Evolutionary conservation across 2,888 invertebrate species (phyloP), one percentile per base, ranked within the genome.

Genomic region (Junonia oenone): DNA sequence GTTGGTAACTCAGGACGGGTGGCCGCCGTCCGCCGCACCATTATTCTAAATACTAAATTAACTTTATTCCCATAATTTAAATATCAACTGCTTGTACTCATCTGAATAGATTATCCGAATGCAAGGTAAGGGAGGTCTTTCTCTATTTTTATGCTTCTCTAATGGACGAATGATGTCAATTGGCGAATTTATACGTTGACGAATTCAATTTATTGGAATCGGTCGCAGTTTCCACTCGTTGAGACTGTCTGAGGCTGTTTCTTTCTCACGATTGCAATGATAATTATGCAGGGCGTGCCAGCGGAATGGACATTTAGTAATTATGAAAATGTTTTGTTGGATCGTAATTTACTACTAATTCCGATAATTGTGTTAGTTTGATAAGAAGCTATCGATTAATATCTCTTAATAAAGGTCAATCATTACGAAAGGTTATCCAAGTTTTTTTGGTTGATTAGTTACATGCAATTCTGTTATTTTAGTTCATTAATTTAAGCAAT

Each of bases 21-120:
- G 88, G 88, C 85, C 82, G 83, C 62, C 75, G 83, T 81, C 83
- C 81, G 72, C 75, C 63, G 71, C 69, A 73, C 78, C 85, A 82
- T 87, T 86, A 87, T 89, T 85, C 85, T 83, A 87, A 86, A 86
- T 81, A 82, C 80, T 78, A 82, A 89, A 89, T 89, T 89, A 90
- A 86, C 83, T 86, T 78, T 61, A 82, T 89, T 89, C 90, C 83
- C 89, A 87, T 84, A 83, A 87, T 90, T 89, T 90, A 83, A 89
- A 90, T 90, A 90, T 76, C 22, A 43, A 43, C 73, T 69, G 69
- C 69, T 67, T 66, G 63, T 71, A 61, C 66, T 63, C 40, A 40
- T 53, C 59, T 31, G 47, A 52, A 55, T 62, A 53, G 56, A 62
- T 62, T 54, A 62, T 55, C 47, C 47, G 6, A 43, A 40, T 69